Conservation (phyloP, 2,113 vertebrate species). For the Lepisosteus osseus region DNA sequence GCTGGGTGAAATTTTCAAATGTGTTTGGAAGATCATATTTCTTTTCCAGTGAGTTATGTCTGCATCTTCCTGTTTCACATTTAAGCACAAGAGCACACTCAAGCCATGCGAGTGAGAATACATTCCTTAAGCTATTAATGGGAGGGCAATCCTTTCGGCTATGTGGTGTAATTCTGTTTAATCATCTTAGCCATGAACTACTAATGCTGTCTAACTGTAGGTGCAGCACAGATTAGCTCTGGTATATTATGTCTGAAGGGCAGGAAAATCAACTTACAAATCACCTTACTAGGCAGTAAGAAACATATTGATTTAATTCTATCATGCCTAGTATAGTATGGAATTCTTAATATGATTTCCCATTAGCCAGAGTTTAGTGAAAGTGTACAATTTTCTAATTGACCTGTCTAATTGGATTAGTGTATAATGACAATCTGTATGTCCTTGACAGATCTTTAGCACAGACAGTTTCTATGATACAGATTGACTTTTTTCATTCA, state of each 20-base stretch:
- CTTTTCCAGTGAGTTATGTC: no score
- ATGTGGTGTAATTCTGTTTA: conserved; percentile 2
- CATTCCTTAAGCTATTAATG: conserved; percentile 12
- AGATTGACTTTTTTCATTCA: conserved; percentile 2
- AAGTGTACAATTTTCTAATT: conserved; percentile 32
- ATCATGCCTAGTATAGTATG: conserved; percentile 22
- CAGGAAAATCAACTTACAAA: conserved; percentile 15
- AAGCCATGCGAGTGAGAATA: conserved; percentile 52
- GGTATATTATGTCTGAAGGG: conserved; percentile 32
- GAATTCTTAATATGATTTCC: conserved; percentile 31
- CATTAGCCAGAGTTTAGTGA: conserved; percentile 25
- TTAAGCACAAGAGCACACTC: neutral
- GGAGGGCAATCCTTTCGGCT: conserved; percentile 10
- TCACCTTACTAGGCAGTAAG: conserved; percentile 10
- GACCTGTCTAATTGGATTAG: conserved; percentile 20
- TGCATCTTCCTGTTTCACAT: neutral
- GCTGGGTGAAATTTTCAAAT: no score
- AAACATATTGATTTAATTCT: conserved; percentile 38
- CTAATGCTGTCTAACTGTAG: conserved; percentile 5
- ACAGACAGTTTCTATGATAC: neutral
- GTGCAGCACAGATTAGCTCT: conserved; percentile 22
- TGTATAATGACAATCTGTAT: conserved; percentile 28
- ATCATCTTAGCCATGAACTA: conserved; percentile 7
- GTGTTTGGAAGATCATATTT: no score
- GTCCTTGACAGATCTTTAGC: neutral